phyloP scores from a whole-genome alignment of 2,797 vertebrate species.

The Botia kubotai region DNA sequence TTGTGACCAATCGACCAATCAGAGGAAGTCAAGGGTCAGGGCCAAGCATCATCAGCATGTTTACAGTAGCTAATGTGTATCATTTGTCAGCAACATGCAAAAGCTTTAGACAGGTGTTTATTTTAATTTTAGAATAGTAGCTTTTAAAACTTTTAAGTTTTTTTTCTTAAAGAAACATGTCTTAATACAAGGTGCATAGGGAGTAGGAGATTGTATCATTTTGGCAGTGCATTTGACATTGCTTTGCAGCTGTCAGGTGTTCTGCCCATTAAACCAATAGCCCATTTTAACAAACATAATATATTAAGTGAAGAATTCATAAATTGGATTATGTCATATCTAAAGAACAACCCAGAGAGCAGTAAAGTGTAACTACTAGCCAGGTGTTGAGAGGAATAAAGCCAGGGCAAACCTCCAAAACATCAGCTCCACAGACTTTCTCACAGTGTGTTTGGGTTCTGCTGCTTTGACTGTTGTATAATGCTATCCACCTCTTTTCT shows the following conservation, averaged over 20 bases:
- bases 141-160: no score
- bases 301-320: slow-evolving; percentile 33
- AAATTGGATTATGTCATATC: slow-evolving; percentile 34
- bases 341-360: slow-evolving; percentile 23
- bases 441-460: slow-evolving; percentile 81
- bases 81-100: background rate
- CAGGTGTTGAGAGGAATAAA: slow-evolving; percentile 30
- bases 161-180: no score
- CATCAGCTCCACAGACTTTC: slow-evolving; percentile 80
- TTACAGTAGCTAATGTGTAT: background rate
- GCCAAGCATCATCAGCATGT: background rate
- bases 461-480: slow-evolving; percentile 54
- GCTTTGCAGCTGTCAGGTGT: slow-evolving; percentile 61
- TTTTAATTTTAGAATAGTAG: no score
- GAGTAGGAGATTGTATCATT: slow-evolving; percentile 19
- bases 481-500: background rate
- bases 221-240: slow-evolving; percentile 38
- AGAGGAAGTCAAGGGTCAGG: background rate
- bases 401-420: slow-evolving; percentile 64
- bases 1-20: background rate
- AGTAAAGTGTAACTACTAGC: slow-evolving; percentile 54
- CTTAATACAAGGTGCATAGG: no score
- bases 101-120: background rate
- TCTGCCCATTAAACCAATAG: slow-evolving; percentile 46
- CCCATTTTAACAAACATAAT: slow-evolving; percentile 44